Percentiles rank a stretch among this genome's conserved stretches.
phyloP scores from a whole-genome alignment of 2,797 vertebrate genomes.

The Delichon dasypus region DNA sequence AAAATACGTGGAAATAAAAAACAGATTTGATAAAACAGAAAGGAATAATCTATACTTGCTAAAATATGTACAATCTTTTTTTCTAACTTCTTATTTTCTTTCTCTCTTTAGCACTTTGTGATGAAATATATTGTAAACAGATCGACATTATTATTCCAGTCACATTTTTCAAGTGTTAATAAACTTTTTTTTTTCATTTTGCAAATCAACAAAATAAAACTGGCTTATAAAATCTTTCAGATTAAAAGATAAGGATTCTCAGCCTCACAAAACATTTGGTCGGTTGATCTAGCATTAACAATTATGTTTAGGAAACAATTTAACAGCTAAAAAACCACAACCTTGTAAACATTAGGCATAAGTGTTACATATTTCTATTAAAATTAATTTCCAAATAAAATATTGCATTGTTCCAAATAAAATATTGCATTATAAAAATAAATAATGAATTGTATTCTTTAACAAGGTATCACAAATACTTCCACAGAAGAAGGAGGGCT shows the following conservation, averaged over 20 bases:
- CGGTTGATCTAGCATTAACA: slow-evolving; percentile 11
- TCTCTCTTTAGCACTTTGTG: slow-evolving; percentile 1
- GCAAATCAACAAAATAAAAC: slow-evolving; percentile 38
- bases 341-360: slow-evolving; percentile 16
- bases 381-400: slow-evolving; percentile 37
- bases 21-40: neutral
- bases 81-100: neutral
- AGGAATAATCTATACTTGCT: neutral
- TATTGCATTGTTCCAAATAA: no score
- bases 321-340: slow-evolving; percentile 32
- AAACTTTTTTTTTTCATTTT: neutral
- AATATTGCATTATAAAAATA: no score
- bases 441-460: neutral
- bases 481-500: neutral
- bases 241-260: neutral
- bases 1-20: neutral
- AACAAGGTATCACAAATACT: neutral
- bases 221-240: neutral
- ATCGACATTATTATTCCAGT: slow-evolving; percentile 41
- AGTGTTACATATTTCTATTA: slow-evolving; percentile 15
- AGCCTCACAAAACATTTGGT: slow-evolving; percentile 49
- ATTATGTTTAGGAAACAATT: slow-evolving; percentile 30
- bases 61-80: neutral
- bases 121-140: slow-evolving; percentile 23
- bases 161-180: slow-evolving; percentile 34